phyloP scores from a whole-genome alignment of 2,888 invertebrate species.

The Agrilus biguttatus region DNA sequence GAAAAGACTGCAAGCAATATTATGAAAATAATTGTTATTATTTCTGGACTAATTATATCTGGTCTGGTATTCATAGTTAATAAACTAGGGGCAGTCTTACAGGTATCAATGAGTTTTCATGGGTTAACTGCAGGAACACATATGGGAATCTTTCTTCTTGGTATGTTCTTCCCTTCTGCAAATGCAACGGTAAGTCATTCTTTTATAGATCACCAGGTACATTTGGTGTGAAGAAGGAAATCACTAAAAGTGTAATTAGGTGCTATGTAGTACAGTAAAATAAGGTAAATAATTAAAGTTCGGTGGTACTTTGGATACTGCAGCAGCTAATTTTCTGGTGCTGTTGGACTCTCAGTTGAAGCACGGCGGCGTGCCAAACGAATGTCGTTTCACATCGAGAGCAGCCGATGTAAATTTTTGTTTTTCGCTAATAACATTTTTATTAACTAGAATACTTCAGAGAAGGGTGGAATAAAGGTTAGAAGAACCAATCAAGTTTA shows the following conservation, averaged over 20 bases:
- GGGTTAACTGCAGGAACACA: slow-evolving; percentile 50
- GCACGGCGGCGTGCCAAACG: too few relatives aligned
- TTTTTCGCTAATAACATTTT: too few relatives aligned
- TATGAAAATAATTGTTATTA: slow-evolving; percentile 37
- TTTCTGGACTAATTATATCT: slow-evolving; percentile 54
- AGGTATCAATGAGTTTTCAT: slow-evolving; percentile 46
- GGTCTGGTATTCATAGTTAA: slow-evolving; percentile 48
- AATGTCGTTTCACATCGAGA: too few relatives aligned
- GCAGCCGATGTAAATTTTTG: too few relatives aligned
- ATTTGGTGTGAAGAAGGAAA: background rate
- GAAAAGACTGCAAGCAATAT: slow-evolving; percentile 39
- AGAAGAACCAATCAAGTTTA: too few relatives aligned
- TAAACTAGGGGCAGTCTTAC: slow-evolving; percentile 49
- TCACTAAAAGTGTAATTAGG: background rate
- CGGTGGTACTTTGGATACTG: too few relatives aligned
- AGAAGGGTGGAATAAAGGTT: too few relatives aligned
- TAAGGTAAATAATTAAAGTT: too few relatives aligned
- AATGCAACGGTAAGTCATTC: slow-evolving; percentile 37
- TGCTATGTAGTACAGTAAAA: too few relatives aligned
- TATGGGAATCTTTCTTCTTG: slow-evolving; percentile 49
- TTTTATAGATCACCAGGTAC: background rate
- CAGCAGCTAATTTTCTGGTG: too few relatives aligned
- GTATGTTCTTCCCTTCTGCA: slow-evolving; percentile 50
- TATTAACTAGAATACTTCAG: too few relatives aligned
- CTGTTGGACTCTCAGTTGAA: too few relatives aligned